Base-by-base conservation (phyloP, 2,797 vertebrate species). In the Peromyscus nudipes region DNA sequence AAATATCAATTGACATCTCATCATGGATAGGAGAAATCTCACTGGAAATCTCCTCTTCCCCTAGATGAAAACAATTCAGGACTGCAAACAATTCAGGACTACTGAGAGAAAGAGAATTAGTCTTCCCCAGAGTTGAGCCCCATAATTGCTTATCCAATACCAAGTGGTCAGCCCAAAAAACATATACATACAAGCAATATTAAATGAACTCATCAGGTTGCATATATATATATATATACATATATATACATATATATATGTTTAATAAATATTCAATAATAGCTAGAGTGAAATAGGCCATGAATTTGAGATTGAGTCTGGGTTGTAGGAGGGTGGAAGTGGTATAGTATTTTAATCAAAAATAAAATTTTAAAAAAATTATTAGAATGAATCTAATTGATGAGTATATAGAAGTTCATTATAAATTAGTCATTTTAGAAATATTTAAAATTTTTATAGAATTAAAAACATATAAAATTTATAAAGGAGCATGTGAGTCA, bases 371-470 rank as follows among this genome's bases (percentile, higher is more conserved):
- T 67, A 55, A 31, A 92, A 84, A 85, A 89, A 25, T 29, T 40
- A 75, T 29, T 88, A 75, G 3, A 37, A 46, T 92, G 84, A n/a
- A 23, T 91, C 25, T 62, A 67, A 10, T 8, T 92, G 21, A 19
- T 80, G 21, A 37, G 60, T 71, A 62, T 43, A 83, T 34, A 57
- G 17, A 40, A 52, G 29, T 64, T 92, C 17, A 67, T 83, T 92
- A 3, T 73, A 76, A 69, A 80, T 91, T 43, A 16, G 69, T 91
- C 13, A 52, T 37, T 49, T 84, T 40, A 40, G 75, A 4, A 75
- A 12, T 80, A 29, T 34, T 90, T 88, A 94, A 83, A 8, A 34
- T 95, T 71, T 90, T 73, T 57, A 75, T 37, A 87, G 81, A 95
- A 85, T 27, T 17, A 95, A 92, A 88, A 92, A 64, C 62, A 69